Conservation (phyloP, 2,797 vertebrate genomes). For the Brachyalestes nurse region DNA sequence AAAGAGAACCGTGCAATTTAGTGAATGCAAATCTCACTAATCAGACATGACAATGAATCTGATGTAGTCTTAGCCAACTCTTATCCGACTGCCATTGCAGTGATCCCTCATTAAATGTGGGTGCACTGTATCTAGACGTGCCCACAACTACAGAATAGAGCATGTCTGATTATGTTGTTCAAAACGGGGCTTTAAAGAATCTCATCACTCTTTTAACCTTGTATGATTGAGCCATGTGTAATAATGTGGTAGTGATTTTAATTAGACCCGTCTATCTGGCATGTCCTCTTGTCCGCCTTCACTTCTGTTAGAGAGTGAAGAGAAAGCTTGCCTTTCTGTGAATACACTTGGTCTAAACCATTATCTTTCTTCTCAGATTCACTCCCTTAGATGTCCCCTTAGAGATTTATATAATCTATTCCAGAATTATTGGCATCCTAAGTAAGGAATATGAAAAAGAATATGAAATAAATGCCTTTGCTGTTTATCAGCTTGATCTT, state of each 20-base stretch:
- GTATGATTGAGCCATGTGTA: constrained; percentile 20
- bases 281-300: background rate
- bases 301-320: constrained; percentile 17
- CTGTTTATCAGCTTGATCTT: background rate
- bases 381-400: background rate
- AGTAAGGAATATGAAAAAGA: background rate
- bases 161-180: background rate
- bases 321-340: background rate
- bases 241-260: constrained; percentile 13
- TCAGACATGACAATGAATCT: constrained; percentile 18
- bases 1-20: background rate
- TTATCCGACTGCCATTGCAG: background rate
- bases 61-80: background rate
- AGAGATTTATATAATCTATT: background rate
- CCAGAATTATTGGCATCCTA: background rate
- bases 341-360: background rate
- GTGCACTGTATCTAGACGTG: background rate
- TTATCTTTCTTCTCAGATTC: background rate
- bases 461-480: background rate
- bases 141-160: background rate
- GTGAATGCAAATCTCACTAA: constrained; percentile 14
- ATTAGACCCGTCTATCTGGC: constrained; percentile 30
- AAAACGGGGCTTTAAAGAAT: constrained; percentile 25
- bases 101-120: constrained; percentile 16
- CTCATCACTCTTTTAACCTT: constrained; percentile 28